phyloP scores from a whole-genome alignment of 2,113 vertebrate species.

The Serinus canaria region DNA sequence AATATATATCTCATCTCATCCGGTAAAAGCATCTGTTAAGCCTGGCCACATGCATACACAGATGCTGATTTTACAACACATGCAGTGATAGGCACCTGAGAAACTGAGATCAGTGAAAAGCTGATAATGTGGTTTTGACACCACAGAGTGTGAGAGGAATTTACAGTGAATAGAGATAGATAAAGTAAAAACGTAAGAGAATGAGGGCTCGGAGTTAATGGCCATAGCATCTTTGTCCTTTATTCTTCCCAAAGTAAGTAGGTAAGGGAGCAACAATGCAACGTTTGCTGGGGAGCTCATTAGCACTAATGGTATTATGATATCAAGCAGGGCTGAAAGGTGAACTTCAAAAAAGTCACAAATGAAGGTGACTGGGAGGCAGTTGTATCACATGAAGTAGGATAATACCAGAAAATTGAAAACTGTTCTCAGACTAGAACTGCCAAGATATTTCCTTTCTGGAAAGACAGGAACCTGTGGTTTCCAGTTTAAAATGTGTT shows the following conservation, averaged over 20 bases:
- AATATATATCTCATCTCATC: neutral
- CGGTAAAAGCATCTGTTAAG: conserved; percentile 16
- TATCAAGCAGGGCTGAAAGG: conserved; percentile 28
- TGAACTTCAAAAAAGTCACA: neutral
- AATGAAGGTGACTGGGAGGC: neutral
- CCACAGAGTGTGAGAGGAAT: neutral
- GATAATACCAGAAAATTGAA: neutral
- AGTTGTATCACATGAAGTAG: neutral
- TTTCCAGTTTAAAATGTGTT: neutral
- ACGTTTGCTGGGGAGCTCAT: conserved; percentile 30
- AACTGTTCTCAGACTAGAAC: neutral
- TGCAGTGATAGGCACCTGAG: conserved; percentile 15
- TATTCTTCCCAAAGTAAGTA: neutral
- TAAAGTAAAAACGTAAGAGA: neutral
- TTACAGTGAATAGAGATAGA: neutral
- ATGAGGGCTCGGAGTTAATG: neutral
- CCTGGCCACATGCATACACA: neutral
- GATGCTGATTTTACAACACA: conserved; percentile 32
- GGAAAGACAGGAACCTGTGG: neutral
- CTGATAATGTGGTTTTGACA: conserved; percentile 35
- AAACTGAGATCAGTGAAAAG: conserved; percentile 11
- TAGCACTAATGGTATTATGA: neutral
- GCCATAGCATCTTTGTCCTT: neutral
- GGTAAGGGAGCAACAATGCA: neutral
- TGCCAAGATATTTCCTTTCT: neutral